These are phyloP conservation scores for Caranx ignobilis DNA, from an alignment of 2,113 vertebrate genomes.

Conservation along the genomic window DNA sequence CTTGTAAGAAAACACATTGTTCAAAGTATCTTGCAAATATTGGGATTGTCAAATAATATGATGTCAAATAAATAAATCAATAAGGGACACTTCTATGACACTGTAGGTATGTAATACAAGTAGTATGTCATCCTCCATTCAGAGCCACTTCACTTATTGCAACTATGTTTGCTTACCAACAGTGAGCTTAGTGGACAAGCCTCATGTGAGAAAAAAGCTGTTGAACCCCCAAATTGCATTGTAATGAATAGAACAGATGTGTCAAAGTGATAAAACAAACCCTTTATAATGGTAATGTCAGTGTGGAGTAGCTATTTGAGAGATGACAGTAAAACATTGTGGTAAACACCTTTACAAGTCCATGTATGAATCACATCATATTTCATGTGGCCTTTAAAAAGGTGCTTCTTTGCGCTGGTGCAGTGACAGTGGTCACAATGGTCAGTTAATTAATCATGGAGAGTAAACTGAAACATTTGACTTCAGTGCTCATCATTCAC, in stretches of 20 bases:
- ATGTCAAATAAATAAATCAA: neutral
- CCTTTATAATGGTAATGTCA: too few species aligned
- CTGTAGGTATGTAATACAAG: neutral
- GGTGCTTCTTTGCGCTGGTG: neutral
- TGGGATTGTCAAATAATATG: too few species aligned
- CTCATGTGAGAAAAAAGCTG: neutral
- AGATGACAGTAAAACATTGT: neutral
- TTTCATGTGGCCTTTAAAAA: neutral
- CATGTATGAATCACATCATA: neutral
- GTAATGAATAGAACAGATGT: neutral
- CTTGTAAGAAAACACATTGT: too few species aligned
- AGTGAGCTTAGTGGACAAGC: too few species aligned
- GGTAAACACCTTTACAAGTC: neutral
- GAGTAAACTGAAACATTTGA: conserved; percentile 33
- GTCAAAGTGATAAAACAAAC: neutral
- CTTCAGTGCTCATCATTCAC: conserved; percentile 20
- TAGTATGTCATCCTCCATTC: neutral
- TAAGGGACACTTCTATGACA: too few species aligned
- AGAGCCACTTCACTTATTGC: neutral
- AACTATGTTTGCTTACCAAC: neutral
- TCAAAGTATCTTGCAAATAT: too few species aligned
- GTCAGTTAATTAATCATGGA: conserved; percentile 29
- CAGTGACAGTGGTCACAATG: neutral
- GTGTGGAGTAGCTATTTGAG: neutral
- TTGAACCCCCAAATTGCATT: neutral